Conservation (phyloP, 2,797 vertebrate species). For the Poecilia velifera region DNA sequence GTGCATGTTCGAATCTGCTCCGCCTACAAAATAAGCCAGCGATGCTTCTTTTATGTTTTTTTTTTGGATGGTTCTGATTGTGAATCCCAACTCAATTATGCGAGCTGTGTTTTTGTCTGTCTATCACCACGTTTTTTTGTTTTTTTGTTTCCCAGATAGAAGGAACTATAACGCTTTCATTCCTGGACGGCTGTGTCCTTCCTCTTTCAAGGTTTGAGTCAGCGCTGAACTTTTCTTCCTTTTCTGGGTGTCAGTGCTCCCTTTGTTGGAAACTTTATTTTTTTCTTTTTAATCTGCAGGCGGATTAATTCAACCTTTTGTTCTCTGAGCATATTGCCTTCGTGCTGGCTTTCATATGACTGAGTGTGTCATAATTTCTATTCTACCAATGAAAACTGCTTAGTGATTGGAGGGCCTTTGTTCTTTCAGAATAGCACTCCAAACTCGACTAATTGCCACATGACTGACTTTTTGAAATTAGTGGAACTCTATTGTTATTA, state of each 20-base stretch:
- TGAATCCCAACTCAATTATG: conserved; percentile 34
- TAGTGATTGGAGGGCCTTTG: conserved; percentile 69
- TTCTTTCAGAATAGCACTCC: conserved; percentile 52
- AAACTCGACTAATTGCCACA: conserved; percentile 66
- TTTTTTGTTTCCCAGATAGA: not conserved
- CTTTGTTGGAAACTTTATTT: conserved; percentile 56
- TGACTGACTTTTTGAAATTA: conserved; percentile 68
- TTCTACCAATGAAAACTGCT: conserved; percentile 62
- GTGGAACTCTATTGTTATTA: conserved; percentile 42
- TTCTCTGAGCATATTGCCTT: conserved; percentile 56
- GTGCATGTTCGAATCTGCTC: conserved; percentile 18
- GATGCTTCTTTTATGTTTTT: conserved; percentile 7
- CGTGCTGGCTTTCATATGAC: conserved; percentile 57
- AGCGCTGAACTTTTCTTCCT: conserved; percentile 34
- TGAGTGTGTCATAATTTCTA: conserved; percentile 62
- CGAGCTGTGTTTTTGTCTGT: conserved; percentile 33
- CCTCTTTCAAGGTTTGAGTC: conserved; percentile 29
- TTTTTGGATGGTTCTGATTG: conserved; percentile 10
- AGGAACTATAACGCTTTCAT: conserved; percentile 13
- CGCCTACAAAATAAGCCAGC: conserved; percentile 14
- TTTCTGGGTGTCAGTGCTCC: conserved; percentile 31
- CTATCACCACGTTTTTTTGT: not conserved
- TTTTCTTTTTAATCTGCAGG: conserved; percentile 51
- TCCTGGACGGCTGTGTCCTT: conserved; percentile 11
- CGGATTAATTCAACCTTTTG: conserved; percentile 69